phyloP scores from a whole-genome alignment of 2,797 vertebrate species.

The Tadarida brasiliensis region DNA sequence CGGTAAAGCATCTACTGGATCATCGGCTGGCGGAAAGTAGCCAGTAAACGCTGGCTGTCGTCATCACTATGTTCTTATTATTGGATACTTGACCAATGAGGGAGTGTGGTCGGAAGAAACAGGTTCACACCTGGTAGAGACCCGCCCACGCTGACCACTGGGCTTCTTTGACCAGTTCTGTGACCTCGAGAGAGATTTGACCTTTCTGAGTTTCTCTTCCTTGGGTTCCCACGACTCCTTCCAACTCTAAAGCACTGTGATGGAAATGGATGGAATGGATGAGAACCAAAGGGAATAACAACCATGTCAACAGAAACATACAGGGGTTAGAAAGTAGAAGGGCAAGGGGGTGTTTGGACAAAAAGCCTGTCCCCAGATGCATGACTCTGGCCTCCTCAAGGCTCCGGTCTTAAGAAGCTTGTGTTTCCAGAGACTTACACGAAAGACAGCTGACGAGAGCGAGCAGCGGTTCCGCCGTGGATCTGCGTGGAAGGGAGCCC shows the following conservation, averaged over 20 bases:
- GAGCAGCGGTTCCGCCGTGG: not conserved
- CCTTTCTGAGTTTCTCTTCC: not conserved
- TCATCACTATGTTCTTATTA: not conserved
- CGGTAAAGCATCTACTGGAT: not conserved
- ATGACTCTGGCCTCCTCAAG: not conserved
- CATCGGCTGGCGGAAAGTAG: not conserved
- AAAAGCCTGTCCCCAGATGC: not conserved
- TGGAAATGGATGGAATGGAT: not conserved
- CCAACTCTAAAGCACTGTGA: not conserved
- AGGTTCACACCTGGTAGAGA: not conserved
- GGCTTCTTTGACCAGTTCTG: not conserved
- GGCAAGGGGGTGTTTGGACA: not conserved
- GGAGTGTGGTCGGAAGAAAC: not conserved
- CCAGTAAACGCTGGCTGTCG: not conserved
- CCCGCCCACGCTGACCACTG: not conserved
- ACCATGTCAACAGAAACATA: not conserved
- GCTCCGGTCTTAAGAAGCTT: not conserved
- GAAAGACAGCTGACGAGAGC: not conserved
- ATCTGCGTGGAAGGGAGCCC: not conserved
- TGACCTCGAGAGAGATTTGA: not conserved
- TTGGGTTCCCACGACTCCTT: not conserved
- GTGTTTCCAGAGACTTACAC: not conserved
- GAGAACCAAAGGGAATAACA: not conserved
- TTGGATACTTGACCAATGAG: not conserved
- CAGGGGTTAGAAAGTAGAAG: not conserved